Evolutionary conservation across 2,888 invertebrate genomes (phyloP).

Genomic region (Rutpela maculata): DNA sequence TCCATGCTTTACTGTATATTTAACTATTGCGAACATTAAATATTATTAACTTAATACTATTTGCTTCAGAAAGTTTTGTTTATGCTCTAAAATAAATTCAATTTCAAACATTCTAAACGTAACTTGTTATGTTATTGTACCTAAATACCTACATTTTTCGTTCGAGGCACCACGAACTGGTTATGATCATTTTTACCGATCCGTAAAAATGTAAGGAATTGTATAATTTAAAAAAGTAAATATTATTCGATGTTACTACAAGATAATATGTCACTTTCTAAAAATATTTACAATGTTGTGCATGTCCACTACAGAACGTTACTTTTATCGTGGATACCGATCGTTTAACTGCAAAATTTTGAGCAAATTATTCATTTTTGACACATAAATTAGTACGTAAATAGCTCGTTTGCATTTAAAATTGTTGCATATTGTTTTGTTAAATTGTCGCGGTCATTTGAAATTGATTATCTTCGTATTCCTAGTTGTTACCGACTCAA

Average conservation of each 20-base stretch:
- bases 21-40: neutral
- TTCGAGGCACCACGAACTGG: constrained; percentile 17
- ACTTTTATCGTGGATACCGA: constrained; percentile 15
- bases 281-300: constrained; percentile 42
- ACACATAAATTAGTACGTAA: neutral
- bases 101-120: neutral
- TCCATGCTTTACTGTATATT: constrained; percentile 35
- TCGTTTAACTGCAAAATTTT: constrained; percentile 19
- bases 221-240: constrained; percentile 30
- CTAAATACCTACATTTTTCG: constrained; percentile 16
- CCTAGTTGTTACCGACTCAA: constrained; percentile 51
- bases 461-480: constrained; percentile 62
- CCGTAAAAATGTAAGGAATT: constrained; percentile 18
- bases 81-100: neutral
- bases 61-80: neutral
- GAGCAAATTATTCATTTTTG: constrained; percentile 7
- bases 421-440: constrained; percentile 21
- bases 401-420: constrained; percentile 5
- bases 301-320: constrained; percentile 16
- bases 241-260: constrained; percentile 22
- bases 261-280: constrained; percentile 46
- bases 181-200: constrained; percentile 24
- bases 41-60: neutral
- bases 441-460: constrained; percentile 60
- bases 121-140: constrained; percentile 33